Percentiles rank a stretch among this genome's conserved stretches.
These are phyloP conservation scores for Apostichopus parvimensis DNA, from an alignment of 35 echinoderm and acorn worm genomes.

Conservation along the genomic window DNA sequence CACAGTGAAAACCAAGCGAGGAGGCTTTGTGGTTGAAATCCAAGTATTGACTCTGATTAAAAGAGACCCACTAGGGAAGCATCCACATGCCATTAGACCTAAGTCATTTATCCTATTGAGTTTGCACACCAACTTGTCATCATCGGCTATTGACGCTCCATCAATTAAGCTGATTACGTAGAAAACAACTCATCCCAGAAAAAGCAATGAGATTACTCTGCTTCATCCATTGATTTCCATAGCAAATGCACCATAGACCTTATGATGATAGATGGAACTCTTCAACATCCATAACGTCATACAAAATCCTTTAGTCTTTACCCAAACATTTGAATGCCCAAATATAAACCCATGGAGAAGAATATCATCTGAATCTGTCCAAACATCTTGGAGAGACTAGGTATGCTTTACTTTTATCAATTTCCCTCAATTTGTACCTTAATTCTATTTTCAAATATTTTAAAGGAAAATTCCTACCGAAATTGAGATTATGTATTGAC, in stretches of 20 bases:
- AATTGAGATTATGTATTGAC: no score
- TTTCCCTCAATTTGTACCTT: no score
- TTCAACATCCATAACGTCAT: not conserved
- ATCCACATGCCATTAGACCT: conserved; percentile 3
- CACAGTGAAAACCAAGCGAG: conserved; percentile 16
- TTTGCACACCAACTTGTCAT: conserved; percentile 26
- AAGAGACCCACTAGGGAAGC: conserved; percentile 19
- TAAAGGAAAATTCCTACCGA: no score
- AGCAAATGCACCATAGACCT: not conserved
- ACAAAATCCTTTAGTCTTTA: no score
- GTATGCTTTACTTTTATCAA: no score
- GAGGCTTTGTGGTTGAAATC: conserved; percentile 27
- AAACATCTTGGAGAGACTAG: no score
- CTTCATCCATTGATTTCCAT: not conserved
- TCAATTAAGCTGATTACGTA: conserved; percentile 15
- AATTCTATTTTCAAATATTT: no score
- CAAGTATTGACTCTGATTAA: not conserved
- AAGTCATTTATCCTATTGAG: conserved; percentile 20
- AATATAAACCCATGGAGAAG: no score
- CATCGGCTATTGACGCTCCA: not conserved
- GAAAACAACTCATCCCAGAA: not conserved
- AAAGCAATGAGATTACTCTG: not conserved
- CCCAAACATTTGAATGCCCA: no score
- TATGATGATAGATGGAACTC: not conserved
- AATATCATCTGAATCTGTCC: no score